A percentile compares a stretch with the other conserved stretches of the same genome.
phyloP scores from a whole-genome alignment of 2,888 invertebrate species.

The Amblyjoppa fuscipennis region DNA sequence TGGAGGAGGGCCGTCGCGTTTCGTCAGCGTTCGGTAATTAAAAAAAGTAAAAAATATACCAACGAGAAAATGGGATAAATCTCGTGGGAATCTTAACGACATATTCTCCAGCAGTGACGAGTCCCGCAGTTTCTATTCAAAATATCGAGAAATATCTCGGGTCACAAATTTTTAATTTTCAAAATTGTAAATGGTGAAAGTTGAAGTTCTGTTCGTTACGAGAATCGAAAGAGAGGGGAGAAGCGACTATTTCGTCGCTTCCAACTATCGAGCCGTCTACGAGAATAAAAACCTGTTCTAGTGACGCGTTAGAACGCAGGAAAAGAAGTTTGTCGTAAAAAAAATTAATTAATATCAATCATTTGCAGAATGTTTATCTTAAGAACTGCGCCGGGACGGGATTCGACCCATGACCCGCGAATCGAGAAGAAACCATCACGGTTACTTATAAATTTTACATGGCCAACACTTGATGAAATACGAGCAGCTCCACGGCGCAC shows the following conservation, averaged over 20 bases:
- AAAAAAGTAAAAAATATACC: slow-evolving; percentile 4
- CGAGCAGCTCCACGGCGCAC: not conserved
- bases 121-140: not conserved
- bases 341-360: not conserved
- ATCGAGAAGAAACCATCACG: not conserved
- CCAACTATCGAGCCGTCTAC: not conserved
- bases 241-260: not conserved
- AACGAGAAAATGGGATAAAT: not conserved
- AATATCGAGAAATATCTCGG: not conserved
- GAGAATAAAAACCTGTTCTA: not conserved
- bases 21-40: slow-evolving; percentile 53
- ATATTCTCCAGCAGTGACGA: not conserved
- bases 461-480: no score
- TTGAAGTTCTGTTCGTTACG: not conserved
- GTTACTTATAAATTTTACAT: not conserved
- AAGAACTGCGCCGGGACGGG: not conserved
- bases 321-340: not conserved
- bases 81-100: slow-evolving; percentile 2
- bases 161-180: not conserved
- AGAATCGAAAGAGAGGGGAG: not conserved
- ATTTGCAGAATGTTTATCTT: not conserved
- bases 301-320: not conserved
- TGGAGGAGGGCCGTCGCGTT: not conserved
- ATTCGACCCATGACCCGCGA: not conserved
- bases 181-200: not conserved